Evolutionary conservation across 2,797 vertebrate genomes (phyloP).

Genomic region (Melanotaenia parkinsoni): DNA sequence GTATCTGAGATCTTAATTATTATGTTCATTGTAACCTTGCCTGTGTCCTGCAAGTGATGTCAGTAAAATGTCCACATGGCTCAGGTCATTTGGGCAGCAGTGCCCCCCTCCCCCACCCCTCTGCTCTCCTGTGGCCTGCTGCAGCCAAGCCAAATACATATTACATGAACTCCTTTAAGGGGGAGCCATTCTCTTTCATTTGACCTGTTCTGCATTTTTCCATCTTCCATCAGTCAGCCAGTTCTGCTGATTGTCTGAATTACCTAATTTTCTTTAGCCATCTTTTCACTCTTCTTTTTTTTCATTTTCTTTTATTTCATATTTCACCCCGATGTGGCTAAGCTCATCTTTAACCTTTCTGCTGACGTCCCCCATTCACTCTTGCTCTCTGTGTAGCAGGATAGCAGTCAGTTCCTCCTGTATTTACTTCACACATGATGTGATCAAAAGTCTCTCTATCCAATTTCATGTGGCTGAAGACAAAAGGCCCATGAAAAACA

Average conservation of each 20-base stretch:
- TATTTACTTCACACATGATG: constrained; percentile 50
- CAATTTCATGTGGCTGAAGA: constrained; percentile 62
- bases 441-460: constrained; percentile 65
- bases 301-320: not conserved
- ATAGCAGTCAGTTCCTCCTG: constrained; percentile 26
- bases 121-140: constrained; percentile 40
- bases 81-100: constrained; percentile 33
- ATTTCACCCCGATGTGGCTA: constrained; percentile 4
- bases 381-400: constrained; percentile 22
- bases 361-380: constrained; percentile 2
- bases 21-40: not conserved
- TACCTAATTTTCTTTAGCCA: not conserved
- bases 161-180: constrained; percentile 49
- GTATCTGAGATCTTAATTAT: no score
- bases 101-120: not conserved
- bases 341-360: constrained; percentile 26
- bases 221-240: constrained; percentile 45
- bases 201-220: constrained; percentile 41
- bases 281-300: not conserved
- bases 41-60: constrained; percentile 17
- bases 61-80: constrained; percentile 50
- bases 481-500: constrained; percentile 48
- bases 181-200: constrained; percentile 38
- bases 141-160: constrained; percentile 54
- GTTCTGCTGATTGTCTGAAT: constrained; percentile 6